Evolutionary conservation across 2,797 vertebrate species (phyloP), one percentile per base, ranked within the genome.

Genomic region (Gobionotothen gibberifrons): DNA sequence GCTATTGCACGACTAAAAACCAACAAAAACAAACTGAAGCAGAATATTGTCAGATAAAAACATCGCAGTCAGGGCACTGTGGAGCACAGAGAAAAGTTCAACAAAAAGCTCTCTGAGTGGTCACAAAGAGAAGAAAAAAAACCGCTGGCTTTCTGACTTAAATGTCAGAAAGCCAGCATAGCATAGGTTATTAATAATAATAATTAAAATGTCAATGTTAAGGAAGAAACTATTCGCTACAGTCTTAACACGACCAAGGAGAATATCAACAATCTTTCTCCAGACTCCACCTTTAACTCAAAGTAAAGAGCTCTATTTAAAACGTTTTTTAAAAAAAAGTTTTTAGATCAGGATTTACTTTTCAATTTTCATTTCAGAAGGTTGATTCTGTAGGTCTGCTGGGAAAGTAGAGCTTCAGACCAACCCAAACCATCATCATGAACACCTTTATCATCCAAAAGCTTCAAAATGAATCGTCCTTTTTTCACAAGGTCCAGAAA

Each of bases 401-500:
- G 94, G 93, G 94, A 92, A 89, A 91, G 91, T 84, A 76, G 89
- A 92, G 89, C 92, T 85, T 92, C 87, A 90, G 91, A 93, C 89
- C 93, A 93, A 87, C 89, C 57, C 39, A 90, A 79, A 85, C 87
- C 88, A 90, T 92, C 87, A 29, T 44, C 55, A 29, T 15, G 39
- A 32, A 21, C 46, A 22, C 40, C 19, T 48, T 6, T 21, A 60
- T 48, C 7, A 11, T 49, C 43, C 48, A 49, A 49, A 62, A 56
- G 4, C 26, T 51, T 36, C 21, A n/a, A 13, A 16, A 70, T 81
- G 69, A 51, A 79, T 75, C 46, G 60, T 85, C 84, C 85, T 82
- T 15, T 44, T 78, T 81, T 57, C 84, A 93, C 95, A 94, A 94
- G 94, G 95, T 95, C 92, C 93, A 95, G 94, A 95, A 90, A 72